Evolutionary conservation across 2,113 vertebrate species (phyloP).

Genomic region (Tragelaphus strepsiceros): DNA sequence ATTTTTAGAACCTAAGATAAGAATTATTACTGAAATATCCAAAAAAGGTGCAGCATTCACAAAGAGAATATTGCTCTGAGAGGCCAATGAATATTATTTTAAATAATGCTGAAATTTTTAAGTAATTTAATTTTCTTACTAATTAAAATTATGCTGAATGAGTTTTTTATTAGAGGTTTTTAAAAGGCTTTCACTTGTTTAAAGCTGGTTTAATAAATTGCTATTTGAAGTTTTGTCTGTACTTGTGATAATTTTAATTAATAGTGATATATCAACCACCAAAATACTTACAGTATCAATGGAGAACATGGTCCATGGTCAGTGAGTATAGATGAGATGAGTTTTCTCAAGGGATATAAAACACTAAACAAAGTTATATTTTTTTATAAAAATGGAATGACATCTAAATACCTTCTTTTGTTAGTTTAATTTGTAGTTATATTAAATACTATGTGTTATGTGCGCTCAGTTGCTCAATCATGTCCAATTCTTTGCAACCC

Average conservation of each 20-base stretch:
- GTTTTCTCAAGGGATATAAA: background rate
- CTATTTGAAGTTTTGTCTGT: background rate
- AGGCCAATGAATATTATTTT: background rate
- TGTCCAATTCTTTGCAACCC: background rate
- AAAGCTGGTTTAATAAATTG: background rate
- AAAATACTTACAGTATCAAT: background rate
- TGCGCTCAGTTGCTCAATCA: background rate
- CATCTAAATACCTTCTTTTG: background rate
- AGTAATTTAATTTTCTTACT: background rate
- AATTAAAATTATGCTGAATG: slow-evolving; percentile 21
- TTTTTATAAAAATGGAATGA: background rate
- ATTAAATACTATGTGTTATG: background rate
- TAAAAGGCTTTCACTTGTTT: background rate
- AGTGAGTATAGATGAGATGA: background rate
- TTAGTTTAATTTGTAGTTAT: background rate
- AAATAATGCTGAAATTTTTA: background rate
- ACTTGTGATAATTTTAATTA: background rate
- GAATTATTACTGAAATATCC: background rate
- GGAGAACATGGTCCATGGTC: background rate
- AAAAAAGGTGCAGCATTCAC: background rate
- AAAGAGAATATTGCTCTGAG: background rate
- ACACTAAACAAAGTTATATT: background rate
- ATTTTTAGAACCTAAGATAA: background rate
- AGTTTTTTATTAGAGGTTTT: background rate
- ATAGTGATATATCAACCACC: background rate